Percentiles rank a stretch among this genome's conserved stretches.
These are phyloP conservation scores for Drosophila tristis DNA, from an alignment of 1,140 invertebrate species.

Conservation along the genomic window DNA sequence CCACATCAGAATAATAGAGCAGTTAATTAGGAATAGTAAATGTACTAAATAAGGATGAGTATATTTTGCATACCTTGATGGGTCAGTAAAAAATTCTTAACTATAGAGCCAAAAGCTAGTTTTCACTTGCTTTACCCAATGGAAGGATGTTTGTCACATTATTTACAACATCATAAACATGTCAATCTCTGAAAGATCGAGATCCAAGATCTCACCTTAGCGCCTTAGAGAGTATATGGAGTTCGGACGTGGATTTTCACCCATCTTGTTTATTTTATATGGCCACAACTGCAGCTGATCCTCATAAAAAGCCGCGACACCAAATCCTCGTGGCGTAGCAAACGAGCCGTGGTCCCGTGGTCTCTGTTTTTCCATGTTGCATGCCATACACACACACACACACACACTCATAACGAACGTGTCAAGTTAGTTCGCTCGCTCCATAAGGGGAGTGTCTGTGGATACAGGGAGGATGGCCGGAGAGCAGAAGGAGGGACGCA, in stretches of 20 bases:
- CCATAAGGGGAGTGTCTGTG: conserved; percentile 21
- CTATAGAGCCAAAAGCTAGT: conserved; percentile 25
- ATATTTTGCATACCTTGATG: too few species aligned
- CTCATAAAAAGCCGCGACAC: conserved; percentile 80
- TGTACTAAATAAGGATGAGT: too few species aligned
- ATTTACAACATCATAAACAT: conserved; percentile 45
- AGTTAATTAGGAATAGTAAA: too few species aligned
- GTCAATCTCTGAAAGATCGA: conserved; percentile 14
- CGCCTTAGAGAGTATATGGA: conserved; percentile 47
- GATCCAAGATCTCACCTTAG: neutral
- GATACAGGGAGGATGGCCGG: conserved; percentile 17
- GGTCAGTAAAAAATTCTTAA: neutral
- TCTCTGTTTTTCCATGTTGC: conserved; percentile 47
- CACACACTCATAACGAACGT: conserved; percentile 37
- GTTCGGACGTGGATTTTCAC: conserved; percentile 37
- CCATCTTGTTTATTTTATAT: conserved; percentile 73
- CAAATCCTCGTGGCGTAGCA: conserved; percentile 77
- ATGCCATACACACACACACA: conserved; percentile 57
- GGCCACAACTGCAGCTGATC: conserved; percentile 79
- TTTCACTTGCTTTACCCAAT: conserved; percentile 9
- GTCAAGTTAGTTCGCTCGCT: conserved; percentile 53
- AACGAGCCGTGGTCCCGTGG: conserved; percentile 69
- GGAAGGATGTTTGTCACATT: conserved; percentile 27
- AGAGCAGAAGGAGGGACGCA: conserved; percentile 8
- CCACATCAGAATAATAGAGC: too few species aligned